phyloP scores from a whole-genome alignment of 2,113 vertebrate species.

The Felis catus region F.catus_Fca126_mat1.0 CM031411.1:16682001-16682500 shows the following conservation, averaged over 20 bases:
- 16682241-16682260: slow-evolving; percentile 55
- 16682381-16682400: not conserved
- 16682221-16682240: slow-evolving; percentile 72
- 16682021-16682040: slow-evolving; percentile 54
- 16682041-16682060: slow-evolving; percentile 67
- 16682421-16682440: not conserved
- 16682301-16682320: slow-evolving; percentile 47
- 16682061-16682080: slow-evolving; percentile 57
- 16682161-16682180: slow-evolving; percentile 66
- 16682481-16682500: not conserved
- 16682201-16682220: slow-evolving; percentile 64
- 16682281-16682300: slow-evolving; percentile 1
- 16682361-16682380: not conserved
- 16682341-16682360: not conserved
- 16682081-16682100: slow-evolving; percentile 50
- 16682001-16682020: slow-evolving; percentile 17
- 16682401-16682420: not conserved
- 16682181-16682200: slow-evolving; percentile 44
- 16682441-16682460: not conserved
- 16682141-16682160: slow-evolving; percentile 5
- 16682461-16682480: slow-evolving; percentile 21
- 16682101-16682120: slow-evolving; percentile 59
- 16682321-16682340: slow-evolving; percentile 18
- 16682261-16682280: slow-evolving; percentile 42
- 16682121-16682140: slow-evolving; percentile 57